Base-by-base conservation (phyloP, 2,888 invertebrate species). In the Archaeoteleia sp. region DNA sequence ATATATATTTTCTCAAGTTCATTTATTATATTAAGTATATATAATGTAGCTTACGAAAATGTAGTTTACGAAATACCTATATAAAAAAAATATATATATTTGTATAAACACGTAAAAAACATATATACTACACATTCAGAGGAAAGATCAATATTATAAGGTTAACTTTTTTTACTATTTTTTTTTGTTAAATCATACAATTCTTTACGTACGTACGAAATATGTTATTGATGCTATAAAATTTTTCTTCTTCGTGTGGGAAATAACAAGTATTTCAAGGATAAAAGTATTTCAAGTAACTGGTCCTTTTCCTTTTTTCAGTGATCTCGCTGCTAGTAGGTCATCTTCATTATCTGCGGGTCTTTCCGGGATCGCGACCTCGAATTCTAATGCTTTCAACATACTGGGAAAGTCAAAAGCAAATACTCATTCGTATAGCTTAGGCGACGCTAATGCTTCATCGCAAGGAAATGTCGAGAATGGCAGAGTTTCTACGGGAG, bases 321-420 rank as follows among this genome's bases (percentile, higher is more conserved):
- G 79, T 12, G 67, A 74, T 0, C 69, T 80, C 27, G 75, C 81
- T 2, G 73, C 77, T 9, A 82, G 82, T 63, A 78, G 78, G 39
- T 81, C 82, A 37, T 70, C 74, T 5, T 79, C 82, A 2, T 73
- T 82, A 54, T 72, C 81, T 2, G 78, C 78, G 1, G 81, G 81
- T 17, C 58, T 71, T 1, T 60, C 70, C 1, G 82, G 81, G n/a
- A 68, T 82, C 23, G 78, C 79, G 1, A 69, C 74, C 2, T 72
- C 82, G 0, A 75, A 79, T 45, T 61, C 81, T 0, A 80, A 73
- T 32, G 69, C 82, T 0, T 78, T 78, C 17, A 78, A 72, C 35
- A n/a, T 73, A n/a, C 74, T 73, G 29, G 78, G 80, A 12, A 72
- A 55, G 1, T 72, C 75, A 2, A 71, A 75, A 12, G 67, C 79